Evolutionary conservation across 2,797 vertebrate species (phyloP), one percentile per base, ranked within the genome.

Genomic region (Crypturellus tataupa): DNA sequence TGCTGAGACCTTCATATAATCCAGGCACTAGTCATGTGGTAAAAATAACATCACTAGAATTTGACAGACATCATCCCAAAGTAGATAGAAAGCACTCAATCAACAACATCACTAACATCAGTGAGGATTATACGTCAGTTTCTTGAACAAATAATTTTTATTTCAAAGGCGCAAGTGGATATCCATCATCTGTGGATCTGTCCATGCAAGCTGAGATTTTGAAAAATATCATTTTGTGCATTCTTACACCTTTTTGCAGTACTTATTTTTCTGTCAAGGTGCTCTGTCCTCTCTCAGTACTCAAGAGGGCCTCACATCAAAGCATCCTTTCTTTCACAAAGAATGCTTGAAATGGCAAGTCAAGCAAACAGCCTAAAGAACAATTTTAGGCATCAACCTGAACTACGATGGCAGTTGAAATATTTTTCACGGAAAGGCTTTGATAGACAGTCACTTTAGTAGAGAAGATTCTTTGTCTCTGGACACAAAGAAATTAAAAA

Each of bases 401-500:
- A 83, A 56, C 37, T 71, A 31, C 6, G 14, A 78, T 0, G 1
- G 1, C 16, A 83, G 18, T 18, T 14, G 64, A 80, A 70, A 47
- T 47, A 62, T 27, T 85, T 71, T 71, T 29, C 14, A 10, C 1
- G 0, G 31, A 76, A 60, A 64, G 5, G 4, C 18, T 90, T 80
- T 83, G 20, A 23, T 68, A 71, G 62, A 53, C 13, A 37, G 21
- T 42, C 40, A 9, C 49, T 94, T 64, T 71, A 62, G 3, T 25
- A 81, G 87, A 79, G 31, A 73, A n/a, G 31, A 67, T 11, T 42
- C 24, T 76, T 81, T 5, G 44, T 55, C 60, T 89, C 78, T 0
- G 0, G 3, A 6, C 23, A 49, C 10, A 87, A 68, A 75, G 15
- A 1, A 5, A 3, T 46, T n/a, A n/a, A n/a, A 47, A 49, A 49